These are phyloP conservation scores for Halyomorpha halys DNA, from an alignment of 1,140 invertebrate species.

Conservation along the genomic window DNA sequence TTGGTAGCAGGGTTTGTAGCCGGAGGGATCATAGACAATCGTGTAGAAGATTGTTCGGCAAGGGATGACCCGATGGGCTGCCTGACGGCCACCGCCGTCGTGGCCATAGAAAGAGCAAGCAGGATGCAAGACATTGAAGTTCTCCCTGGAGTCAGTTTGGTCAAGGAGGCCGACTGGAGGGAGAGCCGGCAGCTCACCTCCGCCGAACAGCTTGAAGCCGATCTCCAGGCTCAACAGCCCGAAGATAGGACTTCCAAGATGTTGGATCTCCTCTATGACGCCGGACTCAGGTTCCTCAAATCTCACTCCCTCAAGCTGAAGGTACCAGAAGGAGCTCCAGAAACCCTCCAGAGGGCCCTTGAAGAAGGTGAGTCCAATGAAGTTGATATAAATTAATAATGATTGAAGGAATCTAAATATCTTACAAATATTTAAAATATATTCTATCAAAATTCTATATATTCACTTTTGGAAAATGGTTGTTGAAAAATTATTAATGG, in stretches of 20 bases:
- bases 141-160: constrained; percentile 46
- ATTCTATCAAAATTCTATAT: too few relatives aligned
- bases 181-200: constrained; percentile 39
- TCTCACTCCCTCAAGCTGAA: constrained; percentile 50
- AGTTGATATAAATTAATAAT: not conserved
- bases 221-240: constrained; percentile 40
- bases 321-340: constrained; percentile 42
- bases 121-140: constrained; percentile 45
- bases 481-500: too few relatives aligned
- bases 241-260: constrained; percentile 42
- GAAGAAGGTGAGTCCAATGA: constrained; percentile 46
- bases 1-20: not conserved
- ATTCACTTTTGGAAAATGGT: too few relatives aligned
- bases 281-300: constrained; percentile 43
- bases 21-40: constrained; percentile 19
- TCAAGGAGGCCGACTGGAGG: constrained; percentile 39
- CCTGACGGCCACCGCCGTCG: constrained; percentile 46
- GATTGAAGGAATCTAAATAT: too few relatives aligned
- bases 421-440: too few relatives aligned
- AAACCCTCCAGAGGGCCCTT: constrained; percentile 44
- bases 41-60: constrained; percentile 8
- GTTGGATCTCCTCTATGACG: constrained; percentile 43
- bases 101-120: constrained; percentile 44
- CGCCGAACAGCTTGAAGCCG: constrained; percentile 41
- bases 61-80: constrained; percentile 41